A percentile compares a stretch with the other conserved stretches of the same genome.
Evolutionary conservation across 30 jellyfish, hydroid and myxozoan genomes (phyloP).

Genomic region (Aurelia sp.): DNA sequence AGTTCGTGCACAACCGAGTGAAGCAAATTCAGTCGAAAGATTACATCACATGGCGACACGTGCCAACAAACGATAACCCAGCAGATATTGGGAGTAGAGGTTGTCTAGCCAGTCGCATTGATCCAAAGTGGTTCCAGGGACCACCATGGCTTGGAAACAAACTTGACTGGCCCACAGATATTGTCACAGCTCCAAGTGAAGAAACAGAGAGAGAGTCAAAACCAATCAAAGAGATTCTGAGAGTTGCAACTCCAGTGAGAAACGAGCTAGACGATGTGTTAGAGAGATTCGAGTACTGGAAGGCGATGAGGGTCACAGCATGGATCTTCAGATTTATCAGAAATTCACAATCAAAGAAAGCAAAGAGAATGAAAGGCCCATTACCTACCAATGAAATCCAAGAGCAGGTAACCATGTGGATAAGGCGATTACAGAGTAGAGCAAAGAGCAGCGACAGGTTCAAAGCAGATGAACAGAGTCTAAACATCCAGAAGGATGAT

Average conservation of each 20-base stretch:
- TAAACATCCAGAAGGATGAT: conserved; percentile 15
- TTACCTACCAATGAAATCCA: conserved; percentile 51
- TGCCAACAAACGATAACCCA: conserved; percentile 23
- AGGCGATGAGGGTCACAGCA: conserved; percentile 39
- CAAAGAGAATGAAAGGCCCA: conserved; percentile 17
- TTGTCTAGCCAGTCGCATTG: conserved; percentile 5
- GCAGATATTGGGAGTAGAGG: conserved; percentile 55
- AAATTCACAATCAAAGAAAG: conserved; percentile 24
- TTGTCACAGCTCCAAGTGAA: conserved; percentile 29
- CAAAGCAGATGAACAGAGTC: conserved; percentile 22
- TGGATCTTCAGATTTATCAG: conserved; percentile 48
- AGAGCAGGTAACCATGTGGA: neutral
- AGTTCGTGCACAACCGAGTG: conserved; percentile 62
- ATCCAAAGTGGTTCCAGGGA: conserved; percentile 35
- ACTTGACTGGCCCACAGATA: conserved; percentile 56
- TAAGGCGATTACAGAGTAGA: neutral
- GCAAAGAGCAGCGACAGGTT: conserved; percentile 21
- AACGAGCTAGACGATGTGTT: neutral
- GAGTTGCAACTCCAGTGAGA: conserved; percentile 12
- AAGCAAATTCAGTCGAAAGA: conserved; percentile 29
- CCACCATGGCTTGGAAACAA: conserved; percentile 57
- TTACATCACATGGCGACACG: conserved; percentile 42
- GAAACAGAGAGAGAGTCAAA: conserved; percentile 59
- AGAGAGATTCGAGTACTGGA: conserved; percentile 25
- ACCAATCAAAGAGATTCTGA: conserved; percentile 44